These are phyloP conservation scores for Coenonympha arcania DNA, from an alignment of 2,888 invertebrate genomes.

Conservation along the genomic window DNA sequence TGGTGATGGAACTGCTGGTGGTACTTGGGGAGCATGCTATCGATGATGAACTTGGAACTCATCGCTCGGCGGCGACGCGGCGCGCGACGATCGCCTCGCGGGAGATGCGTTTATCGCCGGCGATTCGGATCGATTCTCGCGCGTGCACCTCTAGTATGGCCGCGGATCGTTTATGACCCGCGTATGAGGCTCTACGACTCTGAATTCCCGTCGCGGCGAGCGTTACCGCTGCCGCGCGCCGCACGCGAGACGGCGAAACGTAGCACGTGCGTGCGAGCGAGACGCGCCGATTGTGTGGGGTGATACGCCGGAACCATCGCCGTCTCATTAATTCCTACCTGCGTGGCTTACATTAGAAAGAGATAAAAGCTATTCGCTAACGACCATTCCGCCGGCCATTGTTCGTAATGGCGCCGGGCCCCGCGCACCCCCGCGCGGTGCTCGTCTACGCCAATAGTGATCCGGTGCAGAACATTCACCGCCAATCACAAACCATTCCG, in stretches of 20 bases:
- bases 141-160: constrained; percentile 76
- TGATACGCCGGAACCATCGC: constrained; percentile 64
- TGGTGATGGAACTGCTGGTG: constrained; percentile 81
- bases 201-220: constrained; percentile 81
- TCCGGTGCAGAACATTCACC: constrained; percentile 74
- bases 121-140: constrained; percentile 75
- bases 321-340: constrained; percentile 74
- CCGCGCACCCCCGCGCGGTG: constrained; percentile 58
- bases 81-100: constrained; percentile 74
- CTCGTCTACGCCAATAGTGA: constrained; percentile 71
- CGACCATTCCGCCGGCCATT: constrained; percentile 71
- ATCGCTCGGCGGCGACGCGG: constrained; percentile 80
- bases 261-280: constrained; percentile 59
- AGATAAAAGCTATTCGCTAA: constrained; percentile 75
- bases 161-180: constrained; percentile 90
- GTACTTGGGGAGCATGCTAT: constrained; percentile 98
- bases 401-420: constrained; percentile 70
- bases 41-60: constrained; percentile 98
- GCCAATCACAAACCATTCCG: constrained; percentile 74
- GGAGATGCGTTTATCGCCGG: constrained; percentile 73
- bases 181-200: constrained; percentile 89
- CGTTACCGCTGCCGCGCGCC: constrained; percentile 72
- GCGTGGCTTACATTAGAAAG: constrained; percentile 73
- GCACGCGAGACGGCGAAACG: constrained; percentile 70
- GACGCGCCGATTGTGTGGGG: constrained; percentile 46